These are phyloP conservation scores for Procambarus clarkii DNA, from an alignment of 1,140 invertebrate genomes.

Conservation along the genomic window DNA sequence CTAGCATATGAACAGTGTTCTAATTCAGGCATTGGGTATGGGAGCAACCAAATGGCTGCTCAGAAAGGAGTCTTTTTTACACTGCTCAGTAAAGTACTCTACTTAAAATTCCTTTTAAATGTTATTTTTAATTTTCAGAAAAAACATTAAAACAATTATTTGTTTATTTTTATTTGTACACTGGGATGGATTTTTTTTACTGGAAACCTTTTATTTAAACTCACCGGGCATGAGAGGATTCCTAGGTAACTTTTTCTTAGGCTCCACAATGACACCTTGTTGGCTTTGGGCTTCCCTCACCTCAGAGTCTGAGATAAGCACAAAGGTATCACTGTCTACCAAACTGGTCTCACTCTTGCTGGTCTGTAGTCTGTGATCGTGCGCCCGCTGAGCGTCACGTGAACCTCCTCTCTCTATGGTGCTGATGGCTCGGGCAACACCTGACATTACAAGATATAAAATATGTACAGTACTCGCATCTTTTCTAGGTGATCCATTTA, in stretches of 20 bases:
- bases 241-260: conserved; percentile 59
- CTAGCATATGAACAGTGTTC: too few relatives aligned
- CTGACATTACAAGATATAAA: conserved; percentile 23
- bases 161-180: too few relatives aligned
- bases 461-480: neutral
- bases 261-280: conserved; percentile 64
- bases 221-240: conserved; percentile 67
- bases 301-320: conserved; percentile 83
- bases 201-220: neutral
- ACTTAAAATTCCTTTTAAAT: too few relatives aligned
- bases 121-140: too few relatives aligned
- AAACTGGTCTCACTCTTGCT: conserved; percentile 94
- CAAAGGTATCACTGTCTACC: conserved; percentile 87
- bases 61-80: too few relatives aligned
- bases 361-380: conserved; percentile 73
- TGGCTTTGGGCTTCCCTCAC: conserved; percentile 73
- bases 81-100: too few relatives aligned
- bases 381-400: conserved; percentile 15
- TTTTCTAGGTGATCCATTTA: too few relatives aligned
- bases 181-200: too few relatives aligned
- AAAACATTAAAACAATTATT: too few relatives aligned
- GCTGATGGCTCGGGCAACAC: conserved; percentile 66
- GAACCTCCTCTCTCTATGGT: conserved; percentile 66
- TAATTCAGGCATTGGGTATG: too few relatives aligned
- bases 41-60: too few relatives aligned